Conservation (phyloP, 92 coral and sea anemone genomes). For the Epizoanthus stellaris region DNA sequence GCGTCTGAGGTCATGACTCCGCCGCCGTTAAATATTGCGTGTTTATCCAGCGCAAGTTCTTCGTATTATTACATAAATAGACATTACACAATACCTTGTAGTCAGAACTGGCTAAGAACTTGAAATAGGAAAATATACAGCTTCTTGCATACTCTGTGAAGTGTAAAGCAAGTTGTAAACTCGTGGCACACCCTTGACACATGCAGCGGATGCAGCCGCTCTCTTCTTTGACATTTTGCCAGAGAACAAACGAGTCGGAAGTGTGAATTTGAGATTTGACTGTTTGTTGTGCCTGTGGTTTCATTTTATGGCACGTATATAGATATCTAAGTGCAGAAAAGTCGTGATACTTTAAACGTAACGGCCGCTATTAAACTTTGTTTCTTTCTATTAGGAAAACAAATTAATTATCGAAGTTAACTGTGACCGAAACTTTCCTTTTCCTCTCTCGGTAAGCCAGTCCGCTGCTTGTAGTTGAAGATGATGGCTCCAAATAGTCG, state of each 20-base stretch:
- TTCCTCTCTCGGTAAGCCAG: too few species aligned
- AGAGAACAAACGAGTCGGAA: not conserved
- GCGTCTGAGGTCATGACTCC: not conserved
- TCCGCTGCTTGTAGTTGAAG: too few species aligned
- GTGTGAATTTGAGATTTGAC: not conserved
- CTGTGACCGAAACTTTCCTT: too few species aligned
- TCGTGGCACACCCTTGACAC: not conserved
- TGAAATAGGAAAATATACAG: not conserved
- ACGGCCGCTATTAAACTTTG: too few species aligned
- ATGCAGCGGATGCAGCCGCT: not conserved
- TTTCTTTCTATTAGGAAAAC: too few species aligned
- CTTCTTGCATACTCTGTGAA: not conserved
- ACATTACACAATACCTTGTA: not conserved
- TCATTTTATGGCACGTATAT: too few species aligned
- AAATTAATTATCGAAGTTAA: too few species aligned
- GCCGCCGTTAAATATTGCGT: not conserved
- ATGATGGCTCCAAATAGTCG: too few species aligned
- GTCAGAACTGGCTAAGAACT: not conserved
- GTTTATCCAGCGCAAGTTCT: not conserved
- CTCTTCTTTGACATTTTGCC: not conserved
- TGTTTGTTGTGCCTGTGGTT: not conserved
- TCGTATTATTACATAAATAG: not conserved
- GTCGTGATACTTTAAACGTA: too few species aligned
- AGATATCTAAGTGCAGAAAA: too few species aligned
- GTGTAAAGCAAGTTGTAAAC: not conserved